These are phyloP conservation scores for Babylonia areolata DNA, from an alignment of 1,140 invertebrate species.

Conservation along the genomic window DNA sequence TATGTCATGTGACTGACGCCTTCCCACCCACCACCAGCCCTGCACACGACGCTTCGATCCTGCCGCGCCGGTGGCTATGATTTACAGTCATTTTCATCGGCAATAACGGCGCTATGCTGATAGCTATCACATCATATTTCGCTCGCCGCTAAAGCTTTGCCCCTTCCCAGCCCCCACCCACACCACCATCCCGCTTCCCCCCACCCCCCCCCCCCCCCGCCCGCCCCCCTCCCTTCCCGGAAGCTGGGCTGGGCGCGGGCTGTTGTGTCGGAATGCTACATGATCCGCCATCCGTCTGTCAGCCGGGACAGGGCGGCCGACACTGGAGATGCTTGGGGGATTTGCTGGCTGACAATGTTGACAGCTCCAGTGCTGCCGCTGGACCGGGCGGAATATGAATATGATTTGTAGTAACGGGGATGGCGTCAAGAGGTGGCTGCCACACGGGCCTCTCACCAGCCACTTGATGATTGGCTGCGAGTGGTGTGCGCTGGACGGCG, in stretches of 20 bases:
- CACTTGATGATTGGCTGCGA: constrained; percentile 1
- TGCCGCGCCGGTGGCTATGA: constrained; percentile 9
- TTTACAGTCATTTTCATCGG: constrained; percentile 23
- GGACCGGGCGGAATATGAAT: constrained; percentile 7
- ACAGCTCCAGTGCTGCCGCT: not conserved
- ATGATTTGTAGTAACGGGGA: constrained; percentile 23
- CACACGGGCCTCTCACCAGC: not conserved
- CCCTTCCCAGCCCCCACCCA: too few relatives aligned
- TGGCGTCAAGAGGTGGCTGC: not conserved
- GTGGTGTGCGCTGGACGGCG: not conserved
- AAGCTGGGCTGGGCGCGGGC: not conserved
- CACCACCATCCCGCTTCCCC: not conserved
- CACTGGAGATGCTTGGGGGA: constrained; percentile 13
- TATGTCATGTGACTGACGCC: not conserved
- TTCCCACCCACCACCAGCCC: not conserved
- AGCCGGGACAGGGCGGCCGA: not conserved
- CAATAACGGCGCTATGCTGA: constrained; percentile 10
- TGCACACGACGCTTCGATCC: constrained; percentile 6
- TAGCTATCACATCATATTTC: constrained; percentile 27
- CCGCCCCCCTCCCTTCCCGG: not conserved
- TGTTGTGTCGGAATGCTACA: constrained; percentile 8
- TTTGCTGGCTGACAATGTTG: constrained; percentile 12
- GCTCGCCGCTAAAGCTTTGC: not conserved
- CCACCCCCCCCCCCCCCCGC: not conserved
- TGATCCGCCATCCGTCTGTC: constrained; percentile 1